Base-by-base conservation (phyloP, 1,140 invertebrate genomes). In the Pinna nobilis region DNA sequence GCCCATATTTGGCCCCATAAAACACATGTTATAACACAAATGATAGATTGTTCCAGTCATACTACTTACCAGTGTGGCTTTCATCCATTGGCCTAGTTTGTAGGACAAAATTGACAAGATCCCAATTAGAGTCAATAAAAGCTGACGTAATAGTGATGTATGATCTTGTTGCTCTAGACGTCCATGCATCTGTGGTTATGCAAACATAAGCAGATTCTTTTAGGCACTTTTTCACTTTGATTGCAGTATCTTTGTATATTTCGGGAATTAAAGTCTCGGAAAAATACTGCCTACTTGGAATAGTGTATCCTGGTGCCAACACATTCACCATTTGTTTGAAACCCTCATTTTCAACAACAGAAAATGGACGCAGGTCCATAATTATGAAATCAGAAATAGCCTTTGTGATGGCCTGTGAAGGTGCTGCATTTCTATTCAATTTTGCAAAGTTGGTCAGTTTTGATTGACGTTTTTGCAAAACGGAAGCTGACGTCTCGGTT, bases 121-220 rank as follows among this genome's bases (percentile, higher is more conserved):
- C 2, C 60, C 60, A 71, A 11, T 7, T 28, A 25, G 41, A 30
- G 37, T 65, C 20, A 59, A 72, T 72, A 41, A 57, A 72, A 33
- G 64, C 50, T 11, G 63, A 25, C 9, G 70, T 72, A 0, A 57
- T 39, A 20, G 70, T 65, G 6, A 63, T 18, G 47, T 47, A 72
- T 35, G 28, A 57, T 15, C 65, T 33, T 1, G 70, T 72, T 11
- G 59, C 59, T 47, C 50, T 44, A 18, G 50, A 57, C 5, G 61
- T 65, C 70, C 70, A 65, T 0, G 25, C 37, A 59, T 72, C 59
- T 11, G 59, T 61, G n/a, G 70, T 72, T 23, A 72, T 32, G 7
- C 23, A 37, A 1, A 72, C 39, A 35, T 32, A 37, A 18, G n/a
- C 6, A 23, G 59, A 47, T 20, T 3, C 37, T 28, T 55, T 28